Evolutionary conservation across 2,113 vertebrate genomes (phyloP).

Genomic region (Emydocephalus ijimae): DNA sequence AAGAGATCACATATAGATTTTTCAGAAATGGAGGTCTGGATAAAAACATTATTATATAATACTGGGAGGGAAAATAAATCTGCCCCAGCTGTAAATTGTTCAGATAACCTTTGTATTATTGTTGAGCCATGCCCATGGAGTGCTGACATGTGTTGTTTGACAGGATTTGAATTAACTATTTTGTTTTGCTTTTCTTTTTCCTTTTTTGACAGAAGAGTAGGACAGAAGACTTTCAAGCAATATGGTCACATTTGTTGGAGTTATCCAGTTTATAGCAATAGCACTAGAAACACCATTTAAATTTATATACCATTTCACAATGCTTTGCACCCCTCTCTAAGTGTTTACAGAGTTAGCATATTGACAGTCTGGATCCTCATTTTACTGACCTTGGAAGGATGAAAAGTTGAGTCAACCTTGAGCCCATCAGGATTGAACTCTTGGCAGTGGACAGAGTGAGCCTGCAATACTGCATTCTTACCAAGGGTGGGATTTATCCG

Average conservation of each 20-base stretch:
- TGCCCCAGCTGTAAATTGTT: background rate
- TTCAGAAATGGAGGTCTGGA: no score
- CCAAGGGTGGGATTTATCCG: no score
- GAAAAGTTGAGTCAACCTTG: background rate
- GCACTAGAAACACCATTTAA: background rate
- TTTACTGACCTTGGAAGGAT: background rate
- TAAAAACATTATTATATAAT: background rate
- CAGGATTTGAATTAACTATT: background rate
- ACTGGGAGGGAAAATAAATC: background rate
- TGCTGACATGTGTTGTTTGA: background rate
- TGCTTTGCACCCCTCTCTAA: background rate
- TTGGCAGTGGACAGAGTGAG: background rate
- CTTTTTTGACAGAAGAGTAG: background rate
- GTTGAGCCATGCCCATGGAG: background rate
- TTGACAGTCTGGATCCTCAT: background rate
- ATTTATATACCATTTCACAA: no score
- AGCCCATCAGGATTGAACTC: background rate
- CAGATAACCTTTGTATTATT: background rate
- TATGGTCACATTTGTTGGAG: background rate
- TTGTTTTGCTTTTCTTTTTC: background rate
- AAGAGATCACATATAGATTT: no score
- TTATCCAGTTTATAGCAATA: background rate
- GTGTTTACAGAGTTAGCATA: background rate
- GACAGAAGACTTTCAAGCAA: background rate
- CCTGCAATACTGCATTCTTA: background rate